Evolutionary conservation across 2,797 vertebrate species (phyloP).

Genomic region (Rhadinocentrus ornatus): DNA sequence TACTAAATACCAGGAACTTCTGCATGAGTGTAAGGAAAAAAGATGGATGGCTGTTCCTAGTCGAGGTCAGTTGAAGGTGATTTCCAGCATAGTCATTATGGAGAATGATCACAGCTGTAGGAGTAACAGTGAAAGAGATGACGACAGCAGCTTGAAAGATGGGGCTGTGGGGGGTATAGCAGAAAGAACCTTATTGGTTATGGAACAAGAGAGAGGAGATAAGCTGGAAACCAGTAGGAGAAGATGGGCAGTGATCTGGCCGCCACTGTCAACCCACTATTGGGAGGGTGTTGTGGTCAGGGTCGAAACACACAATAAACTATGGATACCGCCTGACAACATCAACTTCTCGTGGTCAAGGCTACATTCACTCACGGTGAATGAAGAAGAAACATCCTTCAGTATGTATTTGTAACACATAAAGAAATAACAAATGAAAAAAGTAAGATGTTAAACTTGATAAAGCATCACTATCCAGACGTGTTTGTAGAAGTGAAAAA

Average conservation of each 20-base stretch:
- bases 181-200: background rate
- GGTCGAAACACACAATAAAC: background rate
- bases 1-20: background rate
- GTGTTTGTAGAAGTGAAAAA: no score
- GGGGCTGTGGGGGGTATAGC: background rate
- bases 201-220: no score
- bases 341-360: background rate
- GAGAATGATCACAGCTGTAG: background rate
- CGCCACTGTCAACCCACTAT: background rate
- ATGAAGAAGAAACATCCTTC: background rate
- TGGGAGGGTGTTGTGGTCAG: background rate
- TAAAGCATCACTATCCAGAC: no score
- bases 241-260: no score
- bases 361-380: slow-evolving; percentile 2
- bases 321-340: background rate
- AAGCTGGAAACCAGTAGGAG: no score
- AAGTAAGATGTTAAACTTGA: no score
- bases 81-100: slow-evolving; percentile 3
- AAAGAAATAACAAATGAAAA: no score
- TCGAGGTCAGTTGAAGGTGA: background rate
- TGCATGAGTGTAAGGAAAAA: slow-evolving; percentile 1
- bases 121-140: background rate
- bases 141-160: background rate
- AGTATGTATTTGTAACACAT: background rate
- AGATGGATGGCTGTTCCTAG: slow-evolving; percentile 3